phyloP scores from a whole-genome alignment of 2,797 vertebrate genomes.

The Ptychadena robeensis region DNA sequence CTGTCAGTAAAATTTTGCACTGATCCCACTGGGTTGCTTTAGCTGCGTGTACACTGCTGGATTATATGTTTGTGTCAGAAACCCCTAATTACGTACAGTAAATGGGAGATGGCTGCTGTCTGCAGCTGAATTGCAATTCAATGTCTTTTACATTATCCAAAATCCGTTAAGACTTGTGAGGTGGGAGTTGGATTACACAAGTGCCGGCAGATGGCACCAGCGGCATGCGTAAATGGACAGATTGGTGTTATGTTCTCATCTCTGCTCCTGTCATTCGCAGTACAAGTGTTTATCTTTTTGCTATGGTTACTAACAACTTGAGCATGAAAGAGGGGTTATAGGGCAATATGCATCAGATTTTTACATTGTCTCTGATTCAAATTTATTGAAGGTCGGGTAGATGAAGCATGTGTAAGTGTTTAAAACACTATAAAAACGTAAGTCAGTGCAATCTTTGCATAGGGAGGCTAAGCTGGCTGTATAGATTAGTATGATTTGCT shows the following conservation, averaged over 20 bases:
- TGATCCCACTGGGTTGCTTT: conserved; percentile 11
- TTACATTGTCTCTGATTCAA: not conserved
- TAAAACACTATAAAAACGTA: not conserved
- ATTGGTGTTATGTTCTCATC: not conserved
- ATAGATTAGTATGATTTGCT: not conserved
- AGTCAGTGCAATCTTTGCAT: not conserved
- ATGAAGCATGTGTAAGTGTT: not conserved
- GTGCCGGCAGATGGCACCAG: conserved; percentile 38
- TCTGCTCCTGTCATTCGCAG: not conserved
- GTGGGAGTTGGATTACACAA: not conserved
- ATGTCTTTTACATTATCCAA: conserved; percentile 24
- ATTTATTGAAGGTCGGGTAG: not conserved
- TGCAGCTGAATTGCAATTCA: conserved; percentile 28
- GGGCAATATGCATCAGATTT: not conserved
- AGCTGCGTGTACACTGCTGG: conserved; percentile 35
- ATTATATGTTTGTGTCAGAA: conserved; percentile 51
- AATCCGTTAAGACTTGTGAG: not conserved
- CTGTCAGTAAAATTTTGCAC: conserved; percentile 52
- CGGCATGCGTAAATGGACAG: not conserved
- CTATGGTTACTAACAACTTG: not conserved
- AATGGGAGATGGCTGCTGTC: conserved; percentile 23
- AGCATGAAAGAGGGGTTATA: not conserved
- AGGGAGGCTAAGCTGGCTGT: not conserved
- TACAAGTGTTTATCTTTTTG: not conserved
- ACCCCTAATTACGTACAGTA: conserved; percentile 49